Base-by-base conservation (phyloP, 2,888 invertebrate genomes). In the Protonemura montana region DNA sequence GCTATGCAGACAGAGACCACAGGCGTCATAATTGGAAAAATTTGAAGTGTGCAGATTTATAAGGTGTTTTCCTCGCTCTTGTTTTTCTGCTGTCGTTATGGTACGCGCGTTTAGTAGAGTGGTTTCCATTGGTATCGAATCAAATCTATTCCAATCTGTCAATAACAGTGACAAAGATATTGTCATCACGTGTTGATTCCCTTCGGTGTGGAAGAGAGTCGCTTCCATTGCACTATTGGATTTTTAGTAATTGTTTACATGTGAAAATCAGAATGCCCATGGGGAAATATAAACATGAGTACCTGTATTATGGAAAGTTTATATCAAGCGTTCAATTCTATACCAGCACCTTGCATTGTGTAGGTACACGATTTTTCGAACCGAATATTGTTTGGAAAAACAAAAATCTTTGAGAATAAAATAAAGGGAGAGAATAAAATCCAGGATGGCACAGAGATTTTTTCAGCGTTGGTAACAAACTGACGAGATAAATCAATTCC, bases 211-310 rank as follows among this genome's bases (percentile, higher is more conserved):
- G 21, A 78, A 26, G 16, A 13, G 26, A 3, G 25, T 78, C 78
- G 26, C 26, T 78, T 59, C 59, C 1, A 26, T 78, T 27, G 78
- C 26, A 6, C 78, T 26, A 78, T 78, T 78, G 78, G 28, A 27
- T 78, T 78, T 78, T 78, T 28, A 27, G 78, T 78, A 27, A 28
- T 28, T 78, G 78, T 78, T 78, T 27, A 16, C n/a, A 78, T 28
- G 10, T 78, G 78, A 1, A 78, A 27, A 78, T 27, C 78, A 26
- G n/a, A 13, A 27, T 7, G 35, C 35, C 78, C 78, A 25, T 5
- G 28, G 78, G 78, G 78, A 78, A 78, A 78, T 78, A 28, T 26
- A 27, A 26, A 78, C 26, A 10, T 59, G 59, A 59, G 59, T 59
- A 59, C 59, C 21, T 59, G 7, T 21, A 59, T 59, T 59, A 21